Conservation (phyloP, 1,140 invertebrate species). For the Drosophila bifasciata region DNA sequence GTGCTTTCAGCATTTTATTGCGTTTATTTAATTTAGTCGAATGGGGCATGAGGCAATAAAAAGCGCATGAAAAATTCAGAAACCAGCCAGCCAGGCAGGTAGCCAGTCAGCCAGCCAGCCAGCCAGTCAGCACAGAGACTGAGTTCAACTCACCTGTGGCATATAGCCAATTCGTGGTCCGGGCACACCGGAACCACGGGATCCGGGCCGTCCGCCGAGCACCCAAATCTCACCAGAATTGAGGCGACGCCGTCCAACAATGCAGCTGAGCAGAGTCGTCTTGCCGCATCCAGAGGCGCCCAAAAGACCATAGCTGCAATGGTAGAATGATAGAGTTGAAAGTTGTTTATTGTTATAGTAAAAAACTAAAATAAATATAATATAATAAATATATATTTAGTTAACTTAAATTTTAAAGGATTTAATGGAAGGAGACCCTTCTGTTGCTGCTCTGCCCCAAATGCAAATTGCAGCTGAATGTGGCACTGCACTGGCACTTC, state of each 20-base stretch:
- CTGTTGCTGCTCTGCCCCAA: too few species aligned
- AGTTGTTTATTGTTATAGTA: constrained; percentile 47
- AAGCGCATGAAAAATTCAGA: constrained; percentile 68
- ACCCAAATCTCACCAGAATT: constrained; percentile 94
- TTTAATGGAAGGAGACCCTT: too few species aligned
- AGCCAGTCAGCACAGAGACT: background rate
- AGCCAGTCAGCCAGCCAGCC: too few species aligned
- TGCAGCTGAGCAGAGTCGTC: constrained; percentile 94
- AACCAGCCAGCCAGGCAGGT: background rate
- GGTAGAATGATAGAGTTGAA: constrained; percentile 18
- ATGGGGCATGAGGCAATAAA: constrained; percentile 63
- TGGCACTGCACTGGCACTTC: too few species aligned
- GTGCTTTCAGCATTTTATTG: constrained; percentile 64
- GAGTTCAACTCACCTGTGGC: constrained; percentile 85
- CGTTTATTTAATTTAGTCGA: constrained; percentile 78
- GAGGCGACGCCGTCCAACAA: constrained; percentile 92
- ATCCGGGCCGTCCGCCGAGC: constrained; percentile 92
- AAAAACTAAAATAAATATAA: constrained; percentile 24
- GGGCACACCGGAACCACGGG: constrained; percentile 92
- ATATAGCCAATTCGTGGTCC: constrained; percentile 89
- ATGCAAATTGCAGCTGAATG: too few species aligned
- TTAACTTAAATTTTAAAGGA: too few species aligned
- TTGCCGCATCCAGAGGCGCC: constrained; percentile 94
- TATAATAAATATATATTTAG: too few species aligned
- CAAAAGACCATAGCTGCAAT: constrained; percentile 92